phyloP scores from a whole-genome alignment of 1,140 invertebrate genomes.

The Coenobita brevimanus region DNA sequence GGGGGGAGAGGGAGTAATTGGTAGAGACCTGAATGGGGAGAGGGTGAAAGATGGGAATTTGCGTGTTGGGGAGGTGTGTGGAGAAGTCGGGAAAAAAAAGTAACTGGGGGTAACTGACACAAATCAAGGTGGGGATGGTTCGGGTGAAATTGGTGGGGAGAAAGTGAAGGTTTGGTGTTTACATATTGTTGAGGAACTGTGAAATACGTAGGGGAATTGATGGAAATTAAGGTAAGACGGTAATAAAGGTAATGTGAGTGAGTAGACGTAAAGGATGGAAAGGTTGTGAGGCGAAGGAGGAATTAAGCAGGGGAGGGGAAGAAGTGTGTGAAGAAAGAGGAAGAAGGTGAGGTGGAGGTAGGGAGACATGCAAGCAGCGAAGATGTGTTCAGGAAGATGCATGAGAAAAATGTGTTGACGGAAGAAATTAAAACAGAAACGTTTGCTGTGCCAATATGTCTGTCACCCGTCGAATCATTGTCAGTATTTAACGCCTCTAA shows the following conservation, averaged over 20 bases:
- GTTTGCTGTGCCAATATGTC: too few relatives aligned
- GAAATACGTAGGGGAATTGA: not conserved
- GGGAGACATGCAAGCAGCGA: too few relatives aligned
- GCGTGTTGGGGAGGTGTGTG: not conserved
- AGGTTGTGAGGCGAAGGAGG: not conserved
- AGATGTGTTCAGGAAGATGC: too few relatives aligned
- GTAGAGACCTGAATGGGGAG: not conserved
- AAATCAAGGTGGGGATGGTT: too few relatives aligned
- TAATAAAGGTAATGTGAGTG: not conserved
- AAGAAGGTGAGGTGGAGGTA: not conserved
- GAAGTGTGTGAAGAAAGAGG: not conserved
- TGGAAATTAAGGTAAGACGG: too few relatives aligned
- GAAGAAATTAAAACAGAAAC: too few relatives aligned
- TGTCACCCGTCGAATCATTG: too few relatives aligned
- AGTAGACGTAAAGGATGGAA: not conserved
- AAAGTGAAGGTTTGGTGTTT: too few relatives aligned
- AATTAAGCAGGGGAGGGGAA: not conserved
- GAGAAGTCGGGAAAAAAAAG: not conserved
- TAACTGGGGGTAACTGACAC: not conserved
- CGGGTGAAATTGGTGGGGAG: too few relatives aligned
- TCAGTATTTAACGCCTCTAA: too few relatives aligned
- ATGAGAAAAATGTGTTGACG: too few relatives aligned
- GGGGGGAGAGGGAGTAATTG: not conserved
- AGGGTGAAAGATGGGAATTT: not conserved
- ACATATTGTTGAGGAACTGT: not conserved